Evolutionary conservation across 2,888 invertebrate genomes (phyloP).

Genomic region (Nomada fucata): DNA sequence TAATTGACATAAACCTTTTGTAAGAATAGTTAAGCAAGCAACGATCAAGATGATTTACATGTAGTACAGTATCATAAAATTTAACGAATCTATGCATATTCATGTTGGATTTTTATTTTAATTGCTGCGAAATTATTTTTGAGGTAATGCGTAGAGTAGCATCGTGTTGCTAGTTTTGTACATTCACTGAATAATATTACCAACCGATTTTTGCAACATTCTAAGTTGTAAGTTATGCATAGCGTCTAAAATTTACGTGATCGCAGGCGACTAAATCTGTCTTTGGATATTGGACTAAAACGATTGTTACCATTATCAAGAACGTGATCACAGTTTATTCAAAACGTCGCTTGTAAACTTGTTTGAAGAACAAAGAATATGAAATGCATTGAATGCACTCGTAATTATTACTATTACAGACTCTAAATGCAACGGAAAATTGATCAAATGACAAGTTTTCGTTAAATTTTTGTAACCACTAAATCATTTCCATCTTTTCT

Average conservation of each 20-base stretch:
- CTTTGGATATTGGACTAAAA: neutral
- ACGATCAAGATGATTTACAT: neutral
- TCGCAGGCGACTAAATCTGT: neutral
- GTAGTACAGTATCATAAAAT: neutral
- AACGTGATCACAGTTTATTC: neutral
- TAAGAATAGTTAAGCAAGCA: neutral
- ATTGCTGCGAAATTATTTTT: neutral
- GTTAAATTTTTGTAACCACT: constrained; percentile 10
- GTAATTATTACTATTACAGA: too few relatives aligned
- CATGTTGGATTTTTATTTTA: neutral
- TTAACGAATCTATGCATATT: too few relatives aligned
- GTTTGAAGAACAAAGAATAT: neutral
- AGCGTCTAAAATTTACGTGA: constrained; percentile 10
- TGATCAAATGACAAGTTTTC: constrained; percentile 20
- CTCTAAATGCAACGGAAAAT: constrained; percentile 25
- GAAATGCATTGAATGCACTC: neutral
- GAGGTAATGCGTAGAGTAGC: neutral
- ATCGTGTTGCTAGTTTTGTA: neutral
- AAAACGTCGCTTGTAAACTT: too few relatives aligned
- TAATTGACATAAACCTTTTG: neutral
- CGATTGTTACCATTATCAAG: neutral
- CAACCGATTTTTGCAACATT: constrained; percentile 2
- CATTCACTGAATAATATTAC: neutral
- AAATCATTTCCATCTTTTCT: neutral
- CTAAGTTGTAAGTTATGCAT: neutral